Evolutionary conservation across 2,113 vertebrate genomes (phyloP), one percentile per base, ranked within the genome.

Genomic region (Polyodon spathula): DNA sequence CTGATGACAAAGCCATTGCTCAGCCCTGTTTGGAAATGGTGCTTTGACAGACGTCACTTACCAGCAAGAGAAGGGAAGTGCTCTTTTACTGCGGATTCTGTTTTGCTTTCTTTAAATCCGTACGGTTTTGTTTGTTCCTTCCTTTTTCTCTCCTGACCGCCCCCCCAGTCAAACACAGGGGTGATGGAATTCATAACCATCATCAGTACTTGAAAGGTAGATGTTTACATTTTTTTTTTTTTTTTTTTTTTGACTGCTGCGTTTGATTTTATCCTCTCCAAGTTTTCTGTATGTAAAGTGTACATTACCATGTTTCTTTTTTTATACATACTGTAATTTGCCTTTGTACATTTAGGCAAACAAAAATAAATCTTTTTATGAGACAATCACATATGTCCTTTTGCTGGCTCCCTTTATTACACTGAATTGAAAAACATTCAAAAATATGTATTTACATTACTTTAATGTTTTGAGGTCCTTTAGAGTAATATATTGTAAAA

Each of bases 201-300:
- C 63, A 70, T 78, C 65, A 84, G 84, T 82, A 74, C 73, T 88
- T 74, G 79, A 72, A 81, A 82, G 75, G 69, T 83, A 73, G 77
- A 87, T 91, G 88, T 94, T 94, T 89, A 87, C 88, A 92, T n/a
- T n/a, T n/a, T n/a, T n/a, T n/a, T n/a, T n/a, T 81, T 82, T 90
- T 81, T 77, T 80, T 84, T 80, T 76, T 74, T 66, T 81, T 82
- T 88, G 81, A 78, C 85, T 88, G 85, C 86, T 92, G 88, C 76
- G 80, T 90, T 90, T 92, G 79, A 82, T 87, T 88, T 87, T 81
- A 86, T 80, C 78, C 70, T 71, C 71, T 74, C 27, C 3, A 27
- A 27, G 27, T 27, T 27, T 27, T 27, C 27, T 27, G 2, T 27
- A 27, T 27, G 27, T 27, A 27, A 27, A 27, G 27, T 27, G 27